Evolutionary conservation across 2,888 invertebrate species (phyloP), one percentile per base, ranked within the genome.

Genomic region (Panopea generosa): DNA sequence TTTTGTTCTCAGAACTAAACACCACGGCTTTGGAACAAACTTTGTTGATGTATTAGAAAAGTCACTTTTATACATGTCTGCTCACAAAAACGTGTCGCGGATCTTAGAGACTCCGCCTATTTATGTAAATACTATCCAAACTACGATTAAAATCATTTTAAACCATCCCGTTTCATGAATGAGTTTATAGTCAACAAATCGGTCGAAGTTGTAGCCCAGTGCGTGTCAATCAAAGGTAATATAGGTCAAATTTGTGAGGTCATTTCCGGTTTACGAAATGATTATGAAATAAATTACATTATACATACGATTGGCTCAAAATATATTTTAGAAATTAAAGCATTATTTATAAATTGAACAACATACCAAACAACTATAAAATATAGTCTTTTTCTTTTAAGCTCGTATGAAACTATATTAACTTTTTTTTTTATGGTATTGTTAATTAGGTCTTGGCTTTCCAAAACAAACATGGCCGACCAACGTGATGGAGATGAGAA

Each of bases 401-500:
- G n/a, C n/a, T n/a, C n/a, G n/a, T n/a, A n/a, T n/a, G n/a, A n/a
- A n/a, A n/a, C n/a, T n/a, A n/a, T n/a, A n/a, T n/a, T n/a, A n/a
- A n/a, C n/a, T 4, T 33, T 33, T 7, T 33, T 33, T 33, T 33
- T 33, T 33, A 33, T 7, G 33, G 11, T 33, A n/a, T 33, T 33
- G 33, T 33, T 33, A 4, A 11, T 7, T 33, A 11, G 11, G 33
- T 33, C 6, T 33, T 33, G 33, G 4, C 11, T 33, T 33, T 27
- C 24, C 56, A 45, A 38, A 61, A 60, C 61, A 61, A 76, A 70
- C 47, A 70, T 76, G 70, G 69, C 75, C 50, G 55, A 61, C 66
- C 38, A 43, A 56, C 66, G 55, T 67, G 73, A 67, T 38, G 40
- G 14, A 27, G 14, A 38, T 7, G 38, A 11, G 3, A 26, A 26